These are phyloP conservation scores for Catocala sponsa DNA, from an alignment of 2,888 invertebrate species.

Conservation along the genomic window DNA sequence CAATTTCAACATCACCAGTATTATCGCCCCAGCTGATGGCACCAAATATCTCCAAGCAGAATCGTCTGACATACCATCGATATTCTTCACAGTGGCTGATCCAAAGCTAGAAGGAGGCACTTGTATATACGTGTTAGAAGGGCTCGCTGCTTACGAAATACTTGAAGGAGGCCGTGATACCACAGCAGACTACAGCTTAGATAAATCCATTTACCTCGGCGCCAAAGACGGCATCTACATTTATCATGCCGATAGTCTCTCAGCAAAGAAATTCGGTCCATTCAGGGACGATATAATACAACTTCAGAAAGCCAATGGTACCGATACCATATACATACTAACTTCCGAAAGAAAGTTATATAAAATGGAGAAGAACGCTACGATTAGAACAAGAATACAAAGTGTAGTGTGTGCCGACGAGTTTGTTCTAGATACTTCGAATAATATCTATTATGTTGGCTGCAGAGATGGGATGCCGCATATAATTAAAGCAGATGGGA, in stretches of 20 bases:
- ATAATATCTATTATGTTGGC: conserved; percentile 72
- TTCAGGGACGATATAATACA: conserved; percentile 72
- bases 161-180: conserved; percentile 75
- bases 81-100: conserved; percentile 72
- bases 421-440: conserved; percentile 75
- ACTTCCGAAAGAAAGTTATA: conserved; percentile 62
- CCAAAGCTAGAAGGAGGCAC: conserved; percentile 67
- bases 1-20: conserved; percentile 65
- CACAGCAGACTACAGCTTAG: conserved; percentile 67
- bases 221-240: conserved; percentile 69
- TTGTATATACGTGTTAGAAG: conserved; percentile 76
- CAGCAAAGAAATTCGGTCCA: conserved; percentile 70
- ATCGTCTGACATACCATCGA: conserved; percentile 66
- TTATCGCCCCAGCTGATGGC: conserved; percentile 68
- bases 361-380: conserved; percentile 67
- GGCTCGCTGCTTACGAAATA: conserved; percentile 71
- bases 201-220: conserved; percentile 67
- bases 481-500: conserved; percentile 61
- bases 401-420: conserved; percentile 64
- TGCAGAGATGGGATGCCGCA: conserved; percentile 65
- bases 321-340: conserved; percentile 65
- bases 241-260: conserved; percentile 64
- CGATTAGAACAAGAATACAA: conserved; percentile 58
- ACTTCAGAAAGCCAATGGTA: conserved; percentile 73
- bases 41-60: conserved; percentile 60